A percentile compares a stretch with the other conserved stretches of the same genome.
Conservation (phyloP, 2,113 vertebrate species). For the Vulpes ferrilata region DNA sequence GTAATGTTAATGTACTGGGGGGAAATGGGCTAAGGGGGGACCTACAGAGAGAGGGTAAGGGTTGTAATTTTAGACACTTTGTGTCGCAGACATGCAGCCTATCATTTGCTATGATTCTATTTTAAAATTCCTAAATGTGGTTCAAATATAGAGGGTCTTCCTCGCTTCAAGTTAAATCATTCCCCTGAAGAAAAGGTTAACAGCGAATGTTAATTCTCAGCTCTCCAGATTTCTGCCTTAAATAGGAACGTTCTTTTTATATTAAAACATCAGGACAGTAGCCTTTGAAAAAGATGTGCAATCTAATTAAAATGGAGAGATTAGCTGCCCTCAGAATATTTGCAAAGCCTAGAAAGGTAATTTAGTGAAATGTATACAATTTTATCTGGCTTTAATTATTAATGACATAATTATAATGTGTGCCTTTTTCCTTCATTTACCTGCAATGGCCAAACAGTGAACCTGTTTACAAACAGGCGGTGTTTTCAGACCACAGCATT, state of each 20-base stretch:
- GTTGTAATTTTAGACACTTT: background rate
- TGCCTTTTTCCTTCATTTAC: constrained; percentile 70
- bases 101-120: constrained; percentile 33
- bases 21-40: background rate
- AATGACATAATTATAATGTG: constrained; percentile 85
- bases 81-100: background rate
- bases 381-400: constrained; percentile 90
- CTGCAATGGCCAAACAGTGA: constrained; percentile 49
- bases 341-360: constrained; percentile 87
- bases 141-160: constrained; percentile 51
- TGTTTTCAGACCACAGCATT: background rate
- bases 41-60: background rate
- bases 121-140: constrained; percentile 61
- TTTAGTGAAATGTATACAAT: constrained; percentile 90
- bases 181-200: constrained; percentile 81
- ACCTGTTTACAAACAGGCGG: constrained; percentile 78
- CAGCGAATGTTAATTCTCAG: constrained; percentile 82
- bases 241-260: constrained; percentile 84
- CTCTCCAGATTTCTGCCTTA: constrained; percentile 85
- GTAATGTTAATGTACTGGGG: background rate
- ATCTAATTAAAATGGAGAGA: constrained; percentile 90
- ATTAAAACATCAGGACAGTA: constrained; percentile 87
- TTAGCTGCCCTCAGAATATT: constrained; percentile 89
- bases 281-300: constrained; percentile 88
- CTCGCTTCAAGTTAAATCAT: constrained; percentile 68